These are phyloP conservation scores for Drosophila ficusphila DNA, from an alignment of 1,140 invertebrate species.

Conservation along the genomic window DNA sequence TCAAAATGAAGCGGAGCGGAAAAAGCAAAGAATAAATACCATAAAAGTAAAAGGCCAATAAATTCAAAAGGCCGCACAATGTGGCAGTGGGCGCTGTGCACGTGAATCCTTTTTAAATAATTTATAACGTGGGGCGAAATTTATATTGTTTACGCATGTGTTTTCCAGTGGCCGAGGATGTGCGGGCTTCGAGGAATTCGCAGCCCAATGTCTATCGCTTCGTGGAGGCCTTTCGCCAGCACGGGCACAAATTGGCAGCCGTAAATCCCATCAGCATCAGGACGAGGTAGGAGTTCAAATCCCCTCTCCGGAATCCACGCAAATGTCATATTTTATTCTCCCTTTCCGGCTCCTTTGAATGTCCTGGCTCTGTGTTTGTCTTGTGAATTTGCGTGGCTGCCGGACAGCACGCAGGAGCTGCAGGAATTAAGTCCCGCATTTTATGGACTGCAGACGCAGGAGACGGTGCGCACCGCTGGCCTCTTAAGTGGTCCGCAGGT, in stretches of 20 bases:
- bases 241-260: slow-evolving; percentile 85
- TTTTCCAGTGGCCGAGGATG: slow-evolving; percentile 74
- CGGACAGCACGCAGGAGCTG: slow-evolving; percentile 49
- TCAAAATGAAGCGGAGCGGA: slow-evolving; percentile 31
- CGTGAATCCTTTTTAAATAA: slow-evolving; percentile 73
- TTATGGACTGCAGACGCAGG: slow-evolving; percentile 79
- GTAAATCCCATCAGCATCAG: slow-evolving; percentile 86
- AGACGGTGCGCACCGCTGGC: slow-evolving; percentile 72
- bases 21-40: slow-evolving; percentile 60
- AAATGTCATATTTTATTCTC: slow-evolving; percentile 58
- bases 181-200: slow-evolving; percentile 65
- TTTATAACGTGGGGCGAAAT: slow-evolving; percentile 73
- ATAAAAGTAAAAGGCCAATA: slow-evolving; percentile 80
- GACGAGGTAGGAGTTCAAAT: slow-evolving; percentile 77
- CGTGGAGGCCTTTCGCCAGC: slow-evolving; percentile 85
- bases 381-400: slow-evolving; percentile 32
- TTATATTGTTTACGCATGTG: slow-evolving; percentile 79
- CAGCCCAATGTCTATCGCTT: slow-evolving; percentile 84
- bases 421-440: slow-evolving; percentile 81
- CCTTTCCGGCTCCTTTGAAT: slow-evolving; percentile 33
- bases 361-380: slow-evolving; percentile 40
- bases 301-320: background rate
- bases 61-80: slow-evolving; percentile 65
- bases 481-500: slow-evolving; percentile 57
- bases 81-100: slow-evolving; percentile 11